phyloP scores from a whole-genome alignment of 2,113 vertebrate species.

The Nerophis lumbriciformis region DNA sequence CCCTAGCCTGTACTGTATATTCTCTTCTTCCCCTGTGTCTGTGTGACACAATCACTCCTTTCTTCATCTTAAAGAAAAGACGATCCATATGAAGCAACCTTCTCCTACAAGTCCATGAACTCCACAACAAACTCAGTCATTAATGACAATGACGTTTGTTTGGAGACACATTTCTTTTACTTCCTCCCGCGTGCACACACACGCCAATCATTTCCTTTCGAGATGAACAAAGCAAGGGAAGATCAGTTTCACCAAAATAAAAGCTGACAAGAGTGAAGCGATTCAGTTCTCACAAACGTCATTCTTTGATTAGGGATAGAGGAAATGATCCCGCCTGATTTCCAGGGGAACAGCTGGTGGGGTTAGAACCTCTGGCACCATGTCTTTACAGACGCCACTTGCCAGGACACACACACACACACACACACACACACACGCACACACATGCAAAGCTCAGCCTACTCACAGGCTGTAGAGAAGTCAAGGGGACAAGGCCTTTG shows the following conservation, averaged over 20 bases:
- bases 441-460: neutral
- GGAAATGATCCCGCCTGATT: conserved; percentile 28
- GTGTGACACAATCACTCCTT: conserved; percentile 33
- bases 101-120: neutral
- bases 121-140: conserved; percentile 53
- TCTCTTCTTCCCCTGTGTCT: conserved; percentile 40
- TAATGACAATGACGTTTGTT: conserved; percentile 49
- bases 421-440: conserved; percentile 14
- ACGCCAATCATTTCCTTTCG: conserved; percentile 20
- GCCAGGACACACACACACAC: conserved; percentile 3
- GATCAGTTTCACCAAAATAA: conserved; percentile 2
- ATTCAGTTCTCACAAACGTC: conserved; percentile 5
- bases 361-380: conserved; percentile 25
- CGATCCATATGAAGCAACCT: neutral
- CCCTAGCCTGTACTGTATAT: neutral
- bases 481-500: neutral
- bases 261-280: neutral
- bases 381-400: conserved; percentile 23
- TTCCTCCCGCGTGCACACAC: conserved; percentile 18
- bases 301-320: conserved; percentile 20
- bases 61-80: conserved; percentile 8
- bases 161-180: conserved; percentile 51
- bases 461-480: conserved; percentile 2
- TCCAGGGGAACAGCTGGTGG: conserved; percentile 45
- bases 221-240: conserved; percentile 10